A percentile compares a stretch with the other conserved stretches of the same genome.
Conservation (phyloP, 2,113 vertebrate genomes). For the Narcine bancroftii region DNA sequence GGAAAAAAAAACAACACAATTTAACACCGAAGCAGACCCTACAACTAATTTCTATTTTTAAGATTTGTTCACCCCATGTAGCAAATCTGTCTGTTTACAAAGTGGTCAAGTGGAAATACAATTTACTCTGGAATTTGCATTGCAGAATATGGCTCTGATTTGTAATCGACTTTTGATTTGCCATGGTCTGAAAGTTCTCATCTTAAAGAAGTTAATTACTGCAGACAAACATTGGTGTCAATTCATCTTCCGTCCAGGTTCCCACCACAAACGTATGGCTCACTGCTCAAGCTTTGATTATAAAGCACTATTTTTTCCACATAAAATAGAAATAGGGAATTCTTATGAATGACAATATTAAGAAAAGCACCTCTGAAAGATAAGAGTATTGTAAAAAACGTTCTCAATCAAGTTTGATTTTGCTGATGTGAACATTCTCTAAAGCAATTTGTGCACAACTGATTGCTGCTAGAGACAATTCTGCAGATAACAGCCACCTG, state of each 20-base stretch:
- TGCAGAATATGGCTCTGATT: neutral
- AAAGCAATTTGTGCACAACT: neutral
- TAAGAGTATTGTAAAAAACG: neutral
- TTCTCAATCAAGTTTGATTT: too few relatives aligned
- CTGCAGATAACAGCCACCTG: neutral
- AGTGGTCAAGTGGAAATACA: neutral
- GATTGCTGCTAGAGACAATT: neutral
- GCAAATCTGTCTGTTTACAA: neutral
- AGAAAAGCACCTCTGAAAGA: neutral
- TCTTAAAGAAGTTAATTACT: neutral
- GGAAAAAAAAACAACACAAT: neutral
- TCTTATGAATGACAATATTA: neutral
- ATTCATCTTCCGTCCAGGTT: neutral
- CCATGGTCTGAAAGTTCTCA: too few relatives aligned
- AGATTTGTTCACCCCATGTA: neutral
- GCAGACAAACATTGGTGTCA: neutral
- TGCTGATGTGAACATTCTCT: neutral
- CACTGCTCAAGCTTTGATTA: neutral
- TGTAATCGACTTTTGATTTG: neutral
- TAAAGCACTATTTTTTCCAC: too few relatives aligned
- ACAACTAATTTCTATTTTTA: neutral
- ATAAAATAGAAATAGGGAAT: neutral
- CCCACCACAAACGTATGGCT: neutral
- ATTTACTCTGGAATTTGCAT: neutral
- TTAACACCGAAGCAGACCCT: neutral